Base-by-base conservation (phyloP, 1,140 invertebrate species). In the Papilio glaucus region DNA sequence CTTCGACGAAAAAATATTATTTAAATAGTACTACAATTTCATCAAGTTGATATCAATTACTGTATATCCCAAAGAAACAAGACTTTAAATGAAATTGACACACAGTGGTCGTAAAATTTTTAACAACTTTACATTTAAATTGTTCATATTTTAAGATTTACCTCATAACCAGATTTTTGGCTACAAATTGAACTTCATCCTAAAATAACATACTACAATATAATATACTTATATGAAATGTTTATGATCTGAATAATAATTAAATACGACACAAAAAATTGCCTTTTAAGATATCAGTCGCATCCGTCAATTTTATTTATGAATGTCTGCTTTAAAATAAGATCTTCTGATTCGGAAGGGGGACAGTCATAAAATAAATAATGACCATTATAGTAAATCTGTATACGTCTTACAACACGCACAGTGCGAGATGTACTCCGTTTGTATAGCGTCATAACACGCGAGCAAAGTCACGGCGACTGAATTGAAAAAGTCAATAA, bases 401-500 rank as follows among this genome's bases (percentile, higher is more conserved):
- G 29, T 33, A 33, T 3, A 33, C 65, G 57, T 41, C 29, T 70
- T 60, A 39, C 65, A 61, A 39, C 65, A 61, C 57, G 45, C 77
- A 73, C 77, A 73, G 74, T 75, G 71, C 21, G 72, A 78, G 78
- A 78, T 78, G 15, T 45, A 0, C 41, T 49, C 12, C 49, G 24
- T 57, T 9, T 57, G 49, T 57, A 57, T 57, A 24, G 49, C 49
- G 21, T 57, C 21, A 57, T 57, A 65, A 65, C 33, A 65, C 62
- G 62, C 62, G 62, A 63, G 5, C 15, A 33, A 21, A 65, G 62
- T 39, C 29, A 65, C 9, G 15, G 62, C 3, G 15, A 65, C 12
- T 37, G 33, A 68, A 68, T 80, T 85, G 78, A 78, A 82, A 80
- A 80, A 79, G 74, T 78, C 75, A 82, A 84, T 73, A 80, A 77